Evolutionary conservation across 2,888 invertebrate genomes (phyloP).

Genomic region (Entomobrya multifasciata): DNA sequence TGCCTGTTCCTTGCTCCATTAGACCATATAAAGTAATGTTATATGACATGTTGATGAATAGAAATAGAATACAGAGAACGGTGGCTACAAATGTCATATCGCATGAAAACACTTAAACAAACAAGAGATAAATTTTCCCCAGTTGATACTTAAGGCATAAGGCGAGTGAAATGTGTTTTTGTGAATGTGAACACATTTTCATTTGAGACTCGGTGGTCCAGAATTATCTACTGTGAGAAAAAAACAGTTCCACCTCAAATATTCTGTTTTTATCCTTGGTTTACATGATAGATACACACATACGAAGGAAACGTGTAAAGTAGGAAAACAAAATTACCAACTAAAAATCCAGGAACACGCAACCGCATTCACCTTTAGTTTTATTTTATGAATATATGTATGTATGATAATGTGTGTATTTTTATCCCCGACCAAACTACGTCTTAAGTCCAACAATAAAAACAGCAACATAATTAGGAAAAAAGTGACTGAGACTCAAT

Average conservation of each 20-base stretch:
- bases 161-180: not conserved
- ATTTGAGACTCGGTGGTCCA: too few relatives aligned
- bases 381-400: too few relatives aligned
- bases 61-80: not conserved
- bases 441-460: not conserved
- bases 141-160: conserved; percentile 27
- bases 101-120: conserved; percentile 48
- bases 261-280: too few relatives aligned
- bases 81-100: conserved; percentile 25
- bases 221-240: too few relatives aligned
- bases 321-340: not conserved
- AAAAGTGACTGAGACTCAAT: too few relatives aligned
- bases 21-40: conserved; percentile 45
- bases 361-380: not conserved
- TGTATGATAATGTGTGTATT: not conserved
- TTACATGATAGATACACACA: too few relatives aligned
- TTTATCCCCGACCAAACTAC: too few relatives aligned
- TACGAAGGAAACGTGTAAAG: conserved; percentile 8
- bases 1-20: not conserved
- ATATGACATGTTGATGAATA: not conserved
- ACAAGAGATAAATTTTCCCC: conserved; percentile 62
- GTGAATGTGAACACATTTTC: too few relatives aligned
- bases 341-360: too few relatives aligned
- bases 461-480: not conserved
- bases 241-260: too few relatives aligned